Evolutionary conservation across 2,797 vertebrate species (phyloP).

Genomic region (Tauraco hartlaubi): DNA sequence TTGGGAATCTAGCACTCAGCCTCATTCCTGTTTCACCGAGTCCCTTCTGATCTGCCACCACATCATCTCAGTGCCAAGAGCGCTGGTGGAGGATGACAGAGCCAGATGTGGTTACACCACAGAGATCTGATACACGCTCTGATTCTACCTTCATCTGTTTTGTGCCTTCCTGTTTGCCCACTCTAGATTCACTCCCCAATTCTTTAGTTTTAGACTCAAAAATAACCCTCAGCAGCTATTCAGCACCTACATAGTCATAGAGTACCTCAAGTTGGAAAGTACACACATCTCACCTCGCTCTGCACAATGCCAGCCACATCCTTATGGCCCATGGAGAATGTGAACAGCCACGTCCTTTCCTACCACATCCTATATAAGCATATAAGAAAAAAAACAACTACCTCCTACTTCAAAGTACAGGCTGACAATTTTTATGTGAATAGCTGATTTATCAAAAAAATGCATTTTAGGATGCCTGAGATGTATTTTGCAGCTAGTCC

Average conservation of each 20-base stretch:
- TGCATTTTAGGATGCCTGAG: neutral
- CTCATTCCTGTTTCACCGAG: neutral
- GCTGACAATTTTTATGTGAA: neutral
- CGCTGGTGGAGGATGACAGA: fast-evolving
- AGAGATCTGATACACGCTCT: neutral
- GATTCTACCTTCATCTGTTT: neutral
- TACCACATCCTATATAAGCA: neutral
- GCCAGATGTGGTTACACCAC: neutral
- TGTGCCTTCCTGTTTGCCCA: neutral
- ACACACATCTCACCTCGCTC: neutral
- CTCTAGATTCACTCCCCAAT: neutral
- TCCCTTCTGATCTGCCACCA: neutral
- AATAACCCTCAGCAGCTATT: neutral
- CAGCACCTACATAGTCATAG: neutral
- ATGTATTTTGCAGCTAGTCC: neutral
- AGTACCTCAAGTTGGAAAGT: neutral
- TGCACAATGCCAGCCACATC: neutral
- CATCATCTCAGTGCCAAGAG: neutral
- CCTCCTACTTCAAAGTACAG: neutral
- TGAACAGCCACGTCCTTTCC: neutral
- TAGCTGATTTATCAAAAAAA: neutral
- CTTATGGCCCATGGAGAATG: fast-evolving
- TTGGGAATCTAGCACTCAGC: neutral
- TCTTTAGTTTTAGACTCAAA: neutral
- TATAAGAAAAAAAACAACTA: neutral